These are phyloP conservation scores for Uropsilus gracilis DNA, from an alignment of 2,113 vertebrate genomes.

Conservation along the genomic window DNA sequence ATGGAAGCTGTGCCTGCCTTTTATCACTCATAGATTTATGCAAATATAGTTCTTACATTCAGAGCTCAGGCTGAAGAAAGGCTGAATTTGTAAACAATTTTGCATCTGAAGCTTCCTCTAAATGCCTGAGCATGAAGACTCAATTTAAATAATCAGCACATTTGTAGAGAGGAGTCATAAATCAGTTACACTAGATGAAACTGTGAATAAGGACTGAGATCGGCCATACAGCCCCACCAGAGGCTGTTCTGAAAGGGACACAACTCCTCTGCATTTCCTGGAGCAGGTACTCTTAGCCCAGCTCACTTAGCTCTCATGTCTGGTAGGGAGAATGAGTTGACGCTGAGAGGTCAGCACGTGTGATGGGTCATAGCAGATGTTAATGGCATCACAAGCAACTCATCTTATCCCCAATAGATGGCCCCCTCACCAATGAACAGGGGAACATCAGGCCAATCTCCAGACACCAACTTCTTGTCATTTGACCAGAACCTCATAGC, in stretches of 20 bases:
- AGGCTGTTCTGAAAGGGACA: conserved; percentile 9
- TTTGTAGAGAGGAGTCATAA: conserved; percentile 43
- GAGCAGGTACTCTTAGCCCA: too few species aligned
- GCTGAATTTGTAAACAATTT: conserved; percentile 70
- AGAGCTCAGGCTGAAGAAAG: conserved; percentile 38
- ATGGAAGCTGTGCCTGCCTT: background rate
- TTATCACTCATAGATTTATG: background rate
- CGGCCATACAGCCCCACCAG: background rate
- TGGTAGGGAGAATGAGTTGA: background rate
- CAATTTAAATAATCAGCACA: conserved; percentile 63
- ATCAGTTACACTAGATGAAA: background rate
- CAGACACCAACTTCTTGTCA: background rate
- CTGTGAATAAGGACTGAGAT: background rate
- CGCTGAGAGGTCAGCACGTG: background rate
- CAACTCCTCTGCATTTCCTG: background rate
- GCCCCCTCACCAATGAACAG: too few species aligned
- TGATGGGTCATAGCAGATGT: too few species aligned
- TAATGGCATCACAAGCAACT: background rate
- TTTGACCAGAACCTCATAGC: background rate
- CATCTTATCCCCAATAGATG: background rate
- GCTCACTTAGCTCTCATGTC: background rate
- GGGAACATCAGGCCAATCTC: background rate
- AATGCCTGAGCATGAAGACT: conserved; percentile 32
- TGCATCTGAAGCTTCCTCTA: conserved; percentile 55
- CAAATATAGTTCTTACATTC: conserved; percentile 54